phyloP scores from a whole-genome alignment of 2,113 vertebrate genomes.

The Pachycephala philippinensis region DNA sequence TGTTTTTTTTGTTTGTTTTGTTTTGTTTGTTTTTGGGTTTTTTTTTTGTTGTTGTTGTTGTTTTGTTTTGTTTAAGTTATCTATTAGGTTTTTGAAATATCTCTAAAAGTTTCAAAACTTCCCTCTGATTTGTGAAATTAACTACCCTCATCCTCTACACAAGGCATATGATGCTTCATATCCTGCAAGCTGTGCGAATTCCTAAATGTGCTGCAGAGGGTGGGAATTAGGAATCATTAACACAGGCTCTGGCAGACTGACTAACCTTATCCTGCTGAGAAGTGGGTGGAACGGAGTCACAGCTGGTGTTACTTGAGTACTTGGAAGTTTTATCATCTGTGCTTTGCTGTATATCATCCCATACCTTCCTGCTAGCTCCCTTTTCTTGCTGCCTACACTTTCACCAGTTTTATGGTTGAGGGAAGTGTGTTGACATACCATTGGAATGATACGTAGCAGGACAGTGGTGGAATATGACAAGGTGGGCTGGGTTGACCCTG shows the following conservation, averaged over 20 bases:
- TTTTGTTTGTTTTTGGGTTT: too few relatives aligned
- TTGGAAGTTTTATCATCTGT: neutral
- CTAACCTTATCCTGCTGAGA: neutral
- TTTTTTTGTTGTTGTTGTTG: too few relatives aligned
- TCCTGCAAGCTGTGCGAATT: neutral
- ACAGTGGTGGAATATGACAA: neutral
- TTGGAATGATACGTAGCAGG: fast-evolving
- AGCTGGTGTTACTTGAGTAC: neutral
- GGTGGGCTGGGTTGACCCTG: neutral
- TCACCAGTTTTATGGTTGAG: neutral
- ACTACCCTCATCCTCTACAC: neutral
- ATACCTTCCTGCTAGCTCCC: neutral
- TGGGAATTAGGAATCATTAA: neutral
- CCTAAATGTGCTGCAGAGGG: neutral
- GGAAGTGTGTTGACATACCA: neutral
- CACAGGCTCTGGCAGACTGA: neutral
- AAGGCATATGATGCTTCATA: neutral
- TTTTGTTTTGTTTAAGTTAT: neutral
- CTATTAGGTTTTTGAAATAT: neutral
- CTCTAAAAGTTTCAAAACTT: neutral
- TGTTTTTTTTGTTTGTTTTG: too few relatives aligned
- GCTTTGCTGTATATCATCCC: neutral
- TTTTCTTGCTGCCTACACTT: neutral
- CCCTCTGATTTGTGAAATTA: neutral
- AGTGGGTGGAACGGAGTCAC: neutral